Evolutionary conservation across 2,888 invertebrate species (phyloP), one percentile per base, ranked within the genome.

Genomic region (Torymus tubicola): DNA sequence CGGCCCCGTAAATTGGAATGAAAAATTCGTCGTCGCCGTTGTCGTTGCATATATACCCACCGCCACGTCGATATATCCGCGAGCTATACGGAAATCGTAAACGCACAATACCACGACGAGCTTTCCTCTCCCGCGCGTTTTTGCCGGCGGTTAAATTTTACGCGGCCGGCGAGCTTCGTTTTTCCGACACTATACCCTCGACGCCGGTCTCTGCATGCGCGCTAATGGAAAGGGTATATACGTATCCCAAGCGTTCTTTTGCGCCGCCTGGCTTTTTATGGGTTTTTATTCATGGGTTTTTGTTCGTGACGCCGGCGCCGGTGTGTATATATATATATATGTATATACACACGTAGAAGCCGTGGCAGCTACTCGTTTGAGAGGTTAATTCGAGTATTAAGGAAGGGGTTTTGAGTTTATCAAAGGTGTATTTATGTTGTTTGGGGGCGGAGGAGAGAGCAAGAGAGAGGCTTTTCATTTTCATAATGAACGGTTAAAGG

Each of bases 1-100:
- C 90, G 87, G 87, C 86, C 42, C 85, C 88, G 89, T 89, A 90
- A 90, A 90, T 90, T 90, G 88, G 87, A 88, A 86, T 86, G 85
- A 86, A 86, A 88, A 87, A 87, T 84, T 84, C 80, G 84, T 76
- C 84, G 83, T 84, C 80, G 84, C 78, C 84, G 83, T 80, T 71
- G n/a, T n/a, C n/a, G n/a, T n/a, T n/a, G n/a, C n/a, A n/a, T n/a
- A n/a, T n/a, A 21, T 21, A 21, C 21, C 21, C 21, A 2, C 21
- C 21, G 21, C 21, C 21, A 21, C 14, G 50, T 50, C 16, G 53
- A 57, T 57, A 50, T 24, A 21, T 60, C 8, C 8, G 42, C 31
- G 31, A 0, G 52, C 18, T 21, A 1, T 21, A 55, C 63, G 76
- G 76, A 70, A 63, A 64, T 70, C 77, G 63, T 70, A 57, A 69